A percentile compares a stretch with the other conserved stretches of the same genome.
Conservation (phyloP, 2,888 invertebrate species). For the Temnothorax ravouxi region DNA sequence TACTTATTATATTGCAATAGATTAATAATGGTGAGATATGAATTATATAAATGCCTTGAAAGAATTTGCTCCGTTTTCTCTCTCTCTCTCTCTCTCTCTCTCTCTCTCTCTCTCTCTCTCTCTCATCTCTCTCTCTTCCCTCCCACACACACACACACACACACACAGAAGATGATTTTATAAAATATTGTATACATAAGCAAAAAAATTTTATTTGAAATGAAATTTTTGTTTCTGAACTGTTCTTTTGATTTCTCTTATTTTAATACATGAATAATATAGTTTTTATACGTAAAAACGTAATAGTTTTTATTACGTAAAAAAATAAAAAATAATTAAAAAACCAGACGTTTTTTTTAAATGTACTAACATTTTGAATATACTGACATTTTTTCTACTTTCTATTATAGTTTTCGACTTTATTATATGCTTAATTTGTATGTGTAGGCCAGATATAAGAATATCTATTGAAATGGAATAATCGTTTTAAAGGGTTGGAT, state of each 20-base stretch:
- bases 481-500: constrained; percentile 21
- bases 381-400: background rate
- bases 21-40: background rate
- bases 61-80: background rate
- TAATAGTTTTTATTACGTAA: background rate
- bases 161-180: background rate
- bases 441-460: background rate
- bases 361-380: too few species aligned
- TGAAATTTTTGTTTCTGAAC: background rate
- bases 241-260: background rate
- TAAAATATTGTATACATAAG: background rate
- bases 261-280: background rate
- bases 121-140: too few species aligned
- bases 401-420: background rate
- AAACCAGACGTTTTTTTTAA: background rate
- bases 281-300: too few species aligned
- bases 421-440: background rate
- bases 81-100: background rate
- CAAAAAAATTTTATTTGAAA: background rate
- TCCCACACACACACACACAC: too few species aligned
- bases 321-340: background rate
- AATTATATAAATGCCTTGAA: background rate
- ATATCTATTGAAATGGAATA: constrained; percentile 27
- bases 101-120: too few species aligned
- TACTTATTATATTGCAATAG: background rate